Base-by-base conservation (phyloP, 2,113 vertebrate genomes). In the Eublepharis macularius region DNA sequence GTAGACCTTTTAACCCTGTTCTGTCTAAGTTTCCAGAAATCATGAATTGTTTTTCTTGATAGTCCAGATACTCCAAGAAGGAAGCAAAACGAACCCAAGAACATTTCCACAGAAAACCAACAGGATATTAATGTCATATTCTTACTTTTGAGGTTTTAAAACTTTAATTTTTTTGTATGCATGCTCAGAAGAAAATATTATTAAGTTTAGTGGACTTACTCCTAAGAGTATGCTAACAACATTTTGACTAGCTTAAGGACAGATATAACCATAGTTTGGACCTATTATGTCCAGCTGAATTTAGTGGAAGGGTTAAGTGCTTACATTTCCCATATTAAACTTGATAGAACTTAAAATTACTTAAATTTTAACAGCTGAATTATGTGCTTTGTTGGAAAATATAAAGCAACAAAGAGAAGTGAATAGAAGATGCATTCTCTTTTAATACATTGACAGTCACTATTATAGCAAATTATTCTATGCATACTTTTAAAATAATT, bases 1-100 rank as follows among this genome's bases (percentile, higher is more conserved):
- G 93, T 92, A 90, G 79, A 72, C 88, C 76, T 72, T 94, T 92
- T 95, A 92, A 93, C 89, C 86, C 85, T 73, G 88, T 91, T 94
- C 94, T 68, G 79, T 92, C 90, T 83, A 87, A 76, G 86, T 89
- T 95, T 94, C 89, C 92, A 95, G 91, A 93, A 95, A 93, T 90
- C 93, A 88, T 95, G 94, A 96, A 94, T 95, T 93, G 94, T 80
- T 26, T 12, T 87, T 95, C 94, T 94, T 91, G 91, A 95, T 94
- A 95, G 79, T 79, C 68, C 91, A 94, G 94, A 91, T 6, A 8
- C 1, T 6, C 8, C 43, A 49, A 65, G n/a, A 60, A 88, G 2
- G 21, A 86, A 51, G 85, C 66, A 77, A 86, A 93, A 91, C 87
- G 51, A 75, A 89, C 47, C 54, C 0, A 3, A 90, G 90, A 39